Evolutionary conservation across 2,113 vertebrate genomes (phyloP).

Genomic region (Turnix velox): DNA sequence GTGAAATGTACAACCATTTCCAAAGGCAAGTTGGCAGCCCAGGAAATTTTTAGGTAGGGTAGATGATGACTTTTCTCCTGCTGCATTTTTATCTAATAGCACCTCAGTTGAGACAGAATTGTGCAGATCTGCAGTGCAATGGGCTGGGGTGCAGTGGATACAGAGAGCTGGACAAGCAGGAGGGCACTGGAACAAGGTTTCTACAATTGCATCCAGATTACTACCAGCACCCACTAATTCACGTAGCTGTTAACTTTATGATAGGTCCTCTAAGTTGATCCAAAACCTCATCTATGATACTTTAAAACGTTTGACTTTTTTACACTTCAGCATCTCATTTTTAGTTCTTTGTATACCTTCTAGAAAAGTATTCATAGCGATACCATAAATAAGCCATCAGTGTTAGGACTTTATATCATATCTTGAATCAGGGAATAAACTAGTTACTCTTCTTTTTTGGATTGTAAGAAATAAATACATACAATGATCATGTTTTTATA

Average conservation of each 20-base stretch:
- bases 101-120: background rate
- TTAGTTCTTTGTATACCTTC: constrained; percentile 37
- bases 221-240: background rate
- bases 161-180: background rate
- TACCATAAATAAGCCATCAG: background rate
- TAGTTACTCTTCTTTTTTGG: background rate
- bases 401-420: background rate
- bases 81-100: background rate
- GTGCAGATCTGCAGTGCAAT: background rate
- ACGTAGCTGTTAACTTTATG: background rate
- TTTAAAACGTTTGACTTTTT: background rate
- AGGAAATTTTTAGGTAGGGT: background rate
- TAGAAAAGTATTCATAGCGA: background rate
- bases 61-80: background rate
- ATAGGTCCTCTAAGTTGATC: background rate
- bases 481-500: background rate
- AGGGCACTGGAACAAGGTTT: background rate
- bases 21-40: constrained; percentile 48
- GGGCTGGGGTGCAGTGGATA: background rate
- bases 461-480: background rate
- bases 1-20: background rate
- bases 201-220: background rate
- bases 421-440: background rate
- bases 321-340: background rate
- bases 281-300: background rate